Evolutionary conservation across 30 jellyfish, hydroid and myxozoan species (phyloP), one percentile per base, ranked within the genome.

Genomic region (Chironex yamaguchii): DNA sequence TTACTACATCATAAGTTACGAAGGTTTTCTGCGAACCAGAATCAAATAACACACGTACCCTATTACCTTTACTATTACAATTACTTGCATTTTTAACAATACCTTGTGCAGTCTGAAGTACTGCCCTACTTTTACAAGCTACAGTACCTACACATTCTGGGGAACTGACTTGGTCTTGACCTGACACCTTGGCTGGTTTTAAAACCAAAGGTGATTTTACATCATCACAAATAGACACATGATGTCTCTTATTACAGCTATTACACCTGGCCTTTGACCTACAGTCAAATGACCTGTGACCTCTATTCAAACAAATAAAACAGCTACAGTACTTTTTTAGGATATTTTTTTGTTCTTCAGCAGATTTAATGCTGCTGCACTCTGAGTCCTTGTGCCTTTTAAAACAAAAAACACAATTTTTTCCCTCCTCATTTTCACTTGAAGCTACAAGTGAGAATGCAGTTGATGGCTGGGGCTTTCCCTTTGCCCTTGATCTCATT

Each of bases 31-130:
- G 85, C 49, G 54, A 48, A 29, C 85, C 72, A 22, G 54, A 24
- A 23, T 72, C 85, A 72, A 36, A 72, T 2, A 72, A 72, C 51
- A 36, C 50, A 28, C 85, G 42, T 20, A 72, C 85, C 72, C 12
- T 72, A 4, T 23, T 72, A 20, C 14, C n/a, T n/a, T n/a, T n/a
- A n/a, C n/a, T n/a, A n/a, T n/a, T n/a, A n/a, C n/a, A n/a, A 21
- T 48, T 30, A 50, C n/a, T 72, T 11, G 54, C 72, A 72, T 72
- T 26, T 0, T 25, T 53, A 22, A 36, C 50, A n/a, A n/a, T n/a
- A 2, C 67, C 64, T 52, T 23, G 77, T 27, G 88, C 77, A 28
- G 77, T 52, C 36, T 76, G 88, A 62, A 49, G 64, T 25, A 49
- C 71, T 34, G 30, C 30, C 6, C 77, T 63, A 27, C 49, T 1